Evolutionary conservation across 2,113 vertebrate genomes (phyloP).

Genomic region (Procavia capensis): DNA sequence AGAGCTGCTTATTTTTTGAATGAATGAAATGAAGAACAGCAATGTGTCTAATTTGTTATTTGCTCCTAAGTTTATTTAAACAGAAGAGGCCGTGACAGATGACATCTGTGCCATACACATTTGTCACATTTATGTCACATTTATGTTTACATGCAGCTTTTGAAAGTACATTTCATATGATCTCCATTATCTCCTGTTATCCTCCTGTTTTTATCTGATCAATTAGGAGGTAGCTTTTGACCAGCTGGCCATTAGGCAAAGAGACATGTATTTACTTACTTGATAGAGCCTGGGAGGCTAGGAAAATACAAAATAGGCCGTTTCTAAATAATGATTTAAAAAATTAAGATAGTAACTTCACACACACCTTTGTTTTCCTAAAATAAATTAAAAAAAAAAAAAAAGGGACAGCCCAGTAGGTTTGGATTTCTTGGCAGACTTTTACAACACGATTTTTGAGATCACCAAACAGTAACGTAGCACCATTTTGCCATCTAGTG

Average conservation of each 20-base stretch:
- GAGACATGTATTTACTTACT: slow-evolving; percentile 64
- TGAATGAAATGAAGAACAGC: slow-evolving; percentile 61
- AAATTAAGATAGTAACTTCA: slow-evolving; percentile 57
- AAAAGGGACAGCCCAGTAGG: not conserved
- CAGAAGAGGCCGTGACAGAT: slow-evolving; percentile 76
- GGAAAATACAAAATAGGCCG: slow-evolving; percentile 26
- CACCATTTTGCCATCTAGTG: slow-evolving; percentile 89
- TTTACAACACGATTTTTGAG: not conserved
- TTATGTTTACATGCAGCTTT: slow-evolving; percentile 80
- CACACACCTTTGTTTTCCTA: slow-evolving; percentile 58
- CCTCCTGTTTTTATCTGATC: slow-evolving; percentile 76
- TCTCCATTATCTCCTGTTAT: slow-evolving; percentile 78
- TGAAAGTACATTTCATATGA: slow-evolving; percentile 79
- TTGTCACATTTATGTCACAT: slow-evolving; percentile 77
- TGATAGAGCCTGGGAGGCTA: slow-evolving; percentile 49
- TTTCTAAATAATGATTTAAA: slow-evolving; percentile 73
- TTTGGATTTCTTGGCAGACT: slow-evolving; percentile 48
- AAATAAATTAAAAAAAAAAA: slow-evolving; percentile 53
- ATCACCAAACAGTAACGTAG: slow-evolving; percentile 68
- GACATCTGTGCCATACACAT: slow-evolving; percentile 75
- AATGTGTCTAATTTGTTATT: slow-evolving; percentile 74
- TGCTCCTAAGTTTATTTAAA: slow-evolving; percentile 78
- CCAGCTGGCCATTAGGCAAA: slow-evolving; percentile 74
- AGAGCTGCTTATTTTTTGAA: slow-evolving; percentile 69
- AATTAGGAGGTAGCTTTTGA: slow-evolving; percentile 78